Percentiles rank a stretch among this genome's conserved stretches.
These are phyloP conservation scores for Salpingus planirostris DNA, from an alignment of 2,888 invertebrate species.

Conservation along the genomic window DNA sequence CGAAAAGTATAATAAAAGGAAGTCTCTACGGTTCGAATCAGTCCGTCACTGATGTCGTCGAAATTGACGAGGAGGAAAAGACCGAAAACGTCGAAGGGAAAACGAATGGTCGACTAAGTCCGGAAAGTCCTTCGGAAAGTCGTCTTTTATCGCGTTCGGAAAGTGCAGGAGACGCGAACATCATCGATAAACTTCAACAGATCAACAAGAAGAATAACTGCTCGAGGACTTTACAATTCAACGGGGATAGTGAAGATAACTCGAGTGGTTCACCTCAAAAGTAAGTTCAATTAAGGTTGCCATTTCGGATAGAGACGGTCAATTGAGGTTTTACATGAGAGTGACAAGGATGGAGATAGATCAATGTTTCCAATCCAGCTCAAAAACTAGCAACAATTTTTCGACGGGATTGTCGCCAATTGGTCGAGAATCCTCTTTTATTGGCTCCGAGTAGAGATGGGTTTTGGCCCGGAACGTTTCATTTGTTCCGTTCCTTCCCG, in stretches of 20 bases:
- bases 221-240: conserved; percentile 49
- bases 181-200: conserved; percentile 60
- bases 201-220: conserved; percentile 42
- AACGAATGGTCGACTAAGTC: conserved; percentile 28
- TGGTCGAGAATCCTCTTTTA: too few relatives aligned
- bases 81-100: conserved; percentile 12
- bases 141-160: conserved; percentile 56
- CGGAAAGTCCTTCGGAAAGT: conserved; percentile 55
- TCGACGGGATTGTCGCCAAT: too few relatives aligned
- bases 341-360: too few relatives aligned
- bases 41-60: conserved; percentile 18
- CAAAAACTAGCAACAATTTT: too few relatives aligned
- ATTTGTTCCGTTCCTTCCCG: too few relatives aligned
- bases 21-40: conserved; percentile 29
- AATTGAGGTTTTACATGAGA: too few relatives aligned
- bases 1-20: conserved; percentile 55
- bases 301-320: neutral
- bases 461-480: too few relatives aligned
- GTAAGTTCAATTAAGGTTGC: conserved; percentile 29
- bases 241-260: conserved; percentile 42
- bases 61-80: conserved; percentile 2
- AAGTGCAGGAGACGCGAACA: conserved; percentile 72
- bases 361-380: too few relatives aligned
- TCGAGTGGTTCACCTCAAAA: conserved; percentile 46
- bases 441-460: too few relatives aligned